These are phyloP conservation scores for Drosophila austrosaltans DNA, from an alignment of 2,888 invertebrate genomes.

Conservation along the genomic window DNA sequence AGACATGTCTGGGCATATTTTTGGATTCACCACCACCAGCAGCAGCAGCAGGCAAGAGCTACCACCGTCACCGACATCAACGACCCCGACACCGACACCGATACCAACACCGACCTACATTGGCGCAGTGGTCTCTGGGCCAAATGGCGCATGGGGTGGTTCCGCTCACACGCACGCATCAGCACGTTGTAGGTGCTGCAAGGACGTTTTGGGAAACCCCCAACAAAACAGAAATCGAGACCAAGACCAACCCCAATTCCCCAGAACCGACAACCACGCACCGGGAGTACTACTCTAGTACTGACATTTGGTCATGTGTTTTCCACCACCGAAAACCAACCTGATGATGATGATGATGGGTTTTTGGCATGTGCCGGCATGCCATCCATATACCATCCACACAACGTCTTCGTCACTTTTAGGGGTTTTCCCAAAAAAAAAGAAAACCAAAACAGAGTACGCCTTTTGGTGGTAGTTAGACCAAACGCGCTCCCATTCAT, in stretches of 20 bases:
- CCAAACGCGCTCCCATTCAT: conserved; percentile 72
- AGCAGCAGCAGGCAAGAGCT: conserved; percentile 32
- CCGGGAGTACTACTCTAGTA: conserved; percentile 26
- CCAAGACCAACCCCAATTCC: conserved; percentile 43
- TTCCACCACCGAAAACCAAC: conserved; percentile 49
- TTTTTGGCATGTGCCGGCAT: conserved; percentile 76
- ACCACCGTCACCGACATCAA: conserved; percentile 36
- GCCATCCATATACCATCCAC: conserved; percentile 65
- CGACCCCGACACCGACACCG: conserved; percentile 30
- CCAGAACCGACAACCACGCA: conserved; percentile 48
- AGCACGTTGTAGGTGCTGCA: conserved; percentile 75
- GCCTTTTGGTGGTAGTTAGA: conserved; percentile 72
- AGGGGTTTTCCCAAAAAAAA: conserved; percentile 72
- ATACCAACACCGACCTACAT: conserved; percentile 71
- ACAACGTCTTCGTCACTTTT: conserved; percentile 75
- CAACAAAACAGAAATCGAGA: conserved; percentile 50
- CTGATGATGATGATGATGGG: conserved; percentile 39
- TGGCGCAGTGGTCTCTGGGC: conserved; percentile 74
- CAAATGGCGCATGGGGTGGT: conserved; percentile 78
- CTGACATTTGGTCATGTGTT: conserved; percentile 66
- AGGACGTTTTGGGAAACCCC: conserved; percentile 74
- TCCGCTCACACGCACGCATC: conserved; percentile 72
- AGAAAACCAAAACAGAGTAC: conserved; percentile 70
- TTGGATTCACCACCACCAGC: conserved; percentile 73
- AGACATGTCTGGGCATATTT: conserved; percentile 69